Base-by-base conservation (phyloP, 2,797 vertebrate species). In the Sebastes trivittatus region DNA sequence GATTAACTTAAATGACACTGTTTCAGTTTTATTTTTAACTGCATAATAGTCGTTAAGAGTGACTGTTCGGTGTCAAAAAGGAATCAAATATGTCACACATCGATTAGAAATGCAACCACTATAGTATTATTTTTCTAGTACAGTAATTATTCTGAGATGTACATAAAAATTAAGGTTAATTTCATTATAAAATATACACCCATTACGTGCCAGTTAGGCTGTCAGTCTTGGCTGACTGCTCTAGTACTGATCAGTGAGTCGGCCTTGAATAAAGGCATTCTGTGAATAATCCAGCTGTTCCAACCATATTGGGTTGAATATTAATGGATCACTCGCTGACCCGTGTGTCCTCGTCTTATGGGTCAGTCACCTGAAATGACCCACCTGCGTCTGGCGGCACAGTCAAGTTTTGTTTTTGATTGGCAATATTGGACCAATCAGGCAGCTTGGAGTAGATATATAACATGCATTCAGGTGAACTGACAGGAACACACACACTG, bases 401-500 rank as follows among this genome's bases (percentile, higher is more conserved):
- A 22, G 32, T 76, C 30, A 54, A 25, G 16, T 14, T 61, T 62
- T 23, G 27, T 14, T 29, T 61, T 67, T 64, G 25, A 80, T 36
- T 81, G 78, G 65, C n/a, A 29, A 11, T 27, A 30, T 18, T 58
- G 38, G 16, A 82, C 80, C 80, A 81, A 69, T 83, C 32, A 32
- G 56, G 54, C 22, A 9, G 76, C 56, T 55, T 42, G 23, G 34
- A 16, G 25, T 23, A 1, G 23, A 87, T 89, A 93, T 89, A 90
- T 89, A 86, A 25, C 29, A 30, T 6, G 55, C 23, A 8, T 70
- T 14, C 66, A 82, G 77, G 23, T 54, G n/a, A 66, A 70, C 23
- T 42, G 0, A 74, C 83, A 72, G 64, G 65, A 87, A 42, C 11
- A 91, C 85, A 88, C 70, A 89, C 75, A 67, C 84, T 85, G 82